Conservation (phyloP, 1,140 invertebrate species). For the Eciton burchellii region DNA sequence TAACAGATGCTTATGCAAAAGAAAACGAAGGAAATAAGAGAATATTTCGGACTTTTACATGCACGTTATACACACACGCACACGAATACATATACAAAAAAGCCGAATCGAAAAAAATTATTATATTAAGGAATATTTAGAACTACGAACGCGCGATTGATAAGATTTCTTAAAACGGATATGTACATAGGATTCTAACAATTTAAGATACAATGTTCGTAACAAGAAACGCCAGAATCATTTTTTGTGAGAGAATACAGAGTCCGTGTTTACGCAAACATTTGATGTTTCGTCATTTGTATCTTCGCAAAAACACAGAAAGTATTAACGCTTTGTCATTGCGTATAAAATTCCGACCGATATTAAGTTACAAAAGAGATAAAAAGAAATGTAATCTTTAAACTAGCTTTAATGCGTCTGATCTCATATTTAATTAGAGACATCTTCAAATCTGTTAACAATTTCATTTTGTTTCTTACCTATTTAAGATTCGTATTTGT, state of each 20-base stretch:
- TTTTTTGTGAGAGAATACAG: slow-evolving; percentile 37
- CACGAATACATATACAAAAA: background rate
- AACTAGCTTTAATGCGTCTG: background rate
- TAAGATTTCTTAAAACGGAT: slow-evolving; percentile 65
- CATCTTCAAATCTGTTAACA: background rate
- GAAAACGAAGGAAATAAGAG: background rate
- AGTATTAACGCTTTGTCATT: slow-evolving; percentile 32
- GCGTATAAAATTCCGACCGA: background rate
- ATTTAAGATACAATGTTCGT: slow-evolving; percentile 65
- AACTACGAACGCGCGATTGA: slow-evolving; percentile 57
- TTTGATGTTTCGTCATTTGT: slow-evolving; percentile 30
- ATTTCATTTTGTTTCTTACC: slow-evolving; percentile 10
- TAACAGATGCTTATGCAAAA: slow-evolving; percentile 21
- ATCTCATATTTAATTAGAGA: slow-evolving; percentile 5
- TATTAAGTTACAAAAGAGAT: background rate
- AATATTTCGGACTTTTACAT: slow-evolving; percentile 12
- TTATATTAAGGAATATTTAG: slow-evolving; percentile 56
- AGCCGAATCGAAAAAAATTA: slow-evolving; percentile 44
- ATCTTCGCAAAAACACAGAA: slow-evolving; percentile 39
- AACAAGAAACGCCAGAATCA: slow-evolving; percentile 38
- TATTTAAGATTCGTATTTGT: background rate
- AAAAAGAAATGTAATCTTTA: background rate
- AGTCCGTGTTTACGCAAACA: background rate
- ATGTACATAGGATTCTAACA: slow-evolving; percentile 70
- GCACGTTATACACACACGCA: background rate